Evolutionary conservation across 2,888 invertebrate species (phyloP).

Genomic region (Drepana falcataria): DNA sequence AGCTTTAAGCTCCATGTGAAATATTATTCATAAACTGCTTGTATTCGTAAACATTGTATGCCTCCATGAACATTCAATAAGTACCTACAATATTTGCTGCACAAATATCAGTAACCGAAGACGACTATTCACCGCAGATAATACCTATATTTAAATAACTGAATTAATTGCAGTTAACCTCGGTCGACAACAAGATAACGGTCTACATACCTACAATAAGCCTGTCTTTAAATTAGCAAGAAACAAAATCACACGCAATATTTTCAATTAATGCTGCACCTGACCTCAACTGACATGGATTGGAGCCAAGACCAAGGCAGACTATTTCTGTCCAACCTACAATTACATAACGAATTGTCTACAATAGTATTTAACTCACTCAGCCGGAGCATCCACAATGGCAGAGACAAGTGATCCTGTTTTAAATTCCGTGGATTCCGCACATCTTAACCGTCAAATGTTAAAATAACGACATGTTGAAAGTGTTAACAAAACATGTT

Average conservation of each 20-base stretch:
- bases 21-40: too few species aligned
- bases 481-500: too few species aligned
- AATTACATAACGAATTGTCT: slow-evolving; percentile 26
- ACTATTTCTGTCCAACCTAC: slow-evolving; percentile 47
- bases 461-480: too few species aligned
- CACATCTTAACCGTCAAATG: background rate
- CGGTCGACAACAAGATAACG: background rate
- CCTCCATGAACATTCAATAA: too few species aligned
- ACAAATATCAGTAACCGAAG: background rate
- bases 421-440: background rate
- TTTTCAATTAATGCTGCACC: slow-evolving; percentile 30
- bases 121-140: background rate
- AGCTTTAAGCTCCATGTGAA: too few species aligned
- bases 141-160: background rate
- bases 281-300: slow-evolving; percentile 55
- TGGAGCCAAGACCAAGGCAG: slow-evolving; percentile 60
- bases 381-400: background rate
- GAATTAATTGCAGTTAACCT: background rate
- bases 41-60: too few species aligned
- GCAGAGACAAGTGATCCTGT: background rate
- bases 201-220: background rate
- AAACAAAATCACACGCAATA: slow-evolving; percentile 1
- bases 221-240: background rate
- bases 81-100: too few species aligned
- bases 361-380: slow-evolving; percentile 4